Evolutionary conservation across 2,797 vertebrate genomes (phyloP).

Genomic region (Xenentodon cancila): DNA sequence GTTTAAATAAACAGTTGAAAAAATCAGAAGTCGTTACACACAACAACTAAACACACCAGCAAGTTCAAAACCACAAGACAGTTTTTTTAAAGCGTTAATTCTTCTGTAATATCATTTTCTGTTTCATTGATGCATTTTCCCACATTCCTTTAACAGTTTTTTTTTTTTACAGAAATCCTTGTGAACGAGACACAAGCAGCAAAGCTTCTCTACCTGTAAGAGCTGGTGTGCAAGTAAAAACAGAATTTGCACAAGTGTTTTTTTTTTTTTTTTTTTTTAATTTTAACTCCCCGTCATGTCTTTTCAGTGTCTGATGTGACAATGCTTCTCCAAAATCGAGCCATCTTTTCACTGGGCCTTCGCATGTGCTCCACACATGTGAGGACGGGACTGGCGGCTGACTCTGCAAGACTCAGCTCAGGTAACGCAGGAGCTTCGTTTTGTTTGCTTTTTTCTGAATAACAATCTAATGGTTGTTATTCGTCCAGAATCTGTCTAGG

Average conservation of each 20-base stretch:
- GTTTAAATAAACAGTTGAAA: too few relatives aligned
- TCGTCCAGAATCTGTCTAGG: not conserved
- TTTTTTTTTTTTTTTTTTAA: not conserved
- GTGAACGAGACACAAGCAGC: not conserved
- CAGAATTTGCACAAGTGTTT: not conserved
- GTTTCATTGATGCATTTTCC: too few relatives aligned
- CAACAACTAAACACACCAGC: too few relatives aligned
- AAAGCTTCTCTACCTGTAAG: too few relatives aligned
- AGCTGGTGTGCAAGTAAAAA: too few relatives aligned
- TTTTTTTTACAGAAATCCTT: too few relatives aligned
- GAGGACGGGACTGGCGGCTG: slow-evolving; percentile 54
- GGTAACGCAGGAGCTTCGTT: slow-evolving; percentile 71
- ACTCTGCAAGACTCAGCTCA: slow-evolving; percentile 84
- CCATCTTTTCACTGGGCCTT: slow-evolving; percentile 69
- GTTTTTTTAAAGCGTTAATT: too few relatives aligned
- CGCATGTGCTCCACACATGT: slow-evolving; percentile 65
- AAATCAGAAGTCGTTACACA: too few relatives aligned
- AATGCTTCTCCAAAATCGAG: slow-evolving; percentile 81
- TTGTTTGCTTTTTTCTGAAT: not conserved
- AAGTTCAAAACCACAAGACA: too few relatives aligned
- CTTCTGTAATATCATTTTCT: too few relatives aligned
- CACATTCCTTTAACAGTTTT: too few relatives aligned
- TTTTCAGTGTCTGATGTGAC: slow-evolving; percentile 7
- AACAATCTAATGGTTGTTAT: not conserved
- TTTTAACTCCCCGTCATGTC: not conserved